Evolutionary conservation across 2,113 vertebrate species (phyloP).

Genomic region (Felis chaus): DNA sequence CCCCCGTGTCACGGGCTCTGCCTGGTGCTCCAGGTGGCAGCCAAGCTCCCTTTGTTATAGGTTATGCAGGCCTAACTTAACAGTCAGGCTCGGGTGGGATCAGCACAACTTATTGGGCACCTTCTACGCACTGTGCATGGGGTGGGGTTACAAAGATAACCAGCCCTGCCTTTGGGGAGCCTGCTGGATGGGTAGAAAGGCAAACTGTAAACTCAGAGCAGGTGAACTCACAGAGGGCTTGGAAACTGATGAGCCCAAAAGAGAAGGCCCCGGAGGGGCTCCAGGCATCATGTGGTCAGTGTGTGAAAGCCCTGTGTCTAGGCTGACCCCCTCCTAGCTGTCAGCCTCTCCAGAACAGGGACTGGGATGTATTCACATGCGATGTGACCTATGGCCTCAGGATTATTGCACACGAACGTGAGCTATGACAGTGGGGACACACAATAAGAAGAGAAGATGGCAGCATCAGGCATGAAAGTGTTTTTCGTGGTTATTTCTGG

Average conservation of each 20-base stretch:
- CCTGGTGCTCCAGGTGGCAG: background rate
- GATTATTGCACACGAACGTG: rapidly evolving
- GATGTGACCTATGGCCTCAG: background rate
- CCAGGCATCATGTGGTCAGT: background rate
- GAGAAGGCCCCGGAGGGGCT: rapidly evolving
- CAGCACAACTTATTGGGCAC: background rate
- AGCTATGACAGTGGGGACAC: background rate
- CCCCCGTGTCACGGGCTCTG: background rate
- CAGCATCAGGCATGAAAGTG: rapidly evolving
- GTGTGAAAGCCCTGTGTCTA: rapidly evolving
- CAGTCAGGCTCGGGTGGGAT: background rate
- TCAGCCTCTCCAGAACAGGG: background rate
- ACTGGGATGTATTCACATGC: background rate
- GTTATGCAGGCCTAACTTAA: rapidly evolving
- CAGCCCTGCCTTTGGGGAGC: background rate
- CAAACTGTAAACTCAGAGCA: background rate
- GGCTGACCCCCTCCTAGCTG: background rate
- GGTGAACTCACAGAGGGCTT: background rate
- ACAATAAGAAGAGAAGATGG: background rate
- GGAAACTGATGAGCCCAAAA: background rate
- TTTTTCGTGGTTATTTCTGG: background rate
- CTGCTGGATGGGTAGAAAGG: background rate
- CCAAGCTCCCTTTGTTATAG: background rate
- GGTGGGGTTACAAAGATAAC: background rate
- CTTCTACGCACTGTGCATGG: too few species aligned